Evolutionary conservation across 2,888 invertebrate genomes (phyloP).

Genomic region (Melieria crassipennis): DNA sequence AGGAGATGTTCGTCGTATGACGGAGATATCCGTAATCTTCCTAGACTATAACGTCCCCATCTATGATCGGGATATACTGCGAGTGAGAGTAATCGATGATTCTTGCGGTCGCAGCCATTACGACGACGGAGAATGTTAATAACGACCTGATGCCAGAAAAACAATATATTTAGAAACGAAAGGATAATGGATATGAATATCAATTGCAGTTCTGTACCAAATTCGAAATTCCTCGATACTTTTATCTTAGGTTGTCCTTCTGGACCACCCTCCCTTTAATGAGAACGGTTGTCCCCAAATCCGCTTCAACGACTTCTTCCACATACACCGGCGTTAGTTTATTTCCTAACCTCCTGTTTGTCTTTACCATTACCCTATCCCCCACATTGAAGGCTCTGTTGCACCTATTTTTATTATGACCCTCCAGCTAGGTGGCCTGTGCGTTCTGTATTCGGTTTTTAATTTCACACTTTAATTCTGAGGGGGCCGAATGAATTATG

Average conservation of each 20-base stretch:
- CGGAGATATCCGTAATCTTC: too few species aligned
- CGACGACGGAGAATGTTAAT: neutral
- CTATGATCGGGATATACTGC: slow-evolving; percentile 1
- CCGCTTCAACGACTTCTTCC: slow-evolving; percentile 6
- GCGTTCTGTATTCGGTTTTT: slow-evolving; percentile 26
- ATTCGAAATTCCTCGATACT: neutral
- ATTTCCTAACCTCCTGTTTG: slow-evolving; percentile 10
- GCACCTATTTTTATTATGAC: slow-evolving; percentile 25
- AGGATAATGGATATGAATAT: too few species aligned
- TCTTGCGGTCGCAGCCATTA: neutral
- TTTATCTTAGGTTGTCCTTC: slow-evolving; percentile 15
- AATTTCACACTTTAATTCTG: slow-evolving; percentile 5
- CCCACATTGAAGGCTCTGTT: slow-evolving; percentile 13
- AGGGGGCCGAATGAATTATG: neutral
- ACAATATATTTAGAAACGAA: too few species aligned
- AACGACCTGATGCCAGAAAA: too few species aligned
- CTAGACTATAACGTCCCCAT: neutral
- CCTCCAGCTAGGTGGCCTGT: slow-evolving; percentile 13
- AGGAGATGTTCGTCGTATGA: too few species aligned
- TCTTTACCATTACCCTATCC: slow-evolving; percentile 4
- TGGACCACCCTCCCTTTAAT: slow-evolving; percentile 20
- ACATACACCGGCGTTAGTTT: slow-evolving; percentile 1
- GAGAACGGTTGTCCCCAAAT: slow-evolving; percentile 9
- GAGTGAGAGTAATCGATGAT: neutral
- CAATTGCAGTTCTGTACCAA: neutral